Evolutionary conservation across 2,888 invertebrate species (phyloP).

Genomic region (Tenodera sinensis): DNA sequence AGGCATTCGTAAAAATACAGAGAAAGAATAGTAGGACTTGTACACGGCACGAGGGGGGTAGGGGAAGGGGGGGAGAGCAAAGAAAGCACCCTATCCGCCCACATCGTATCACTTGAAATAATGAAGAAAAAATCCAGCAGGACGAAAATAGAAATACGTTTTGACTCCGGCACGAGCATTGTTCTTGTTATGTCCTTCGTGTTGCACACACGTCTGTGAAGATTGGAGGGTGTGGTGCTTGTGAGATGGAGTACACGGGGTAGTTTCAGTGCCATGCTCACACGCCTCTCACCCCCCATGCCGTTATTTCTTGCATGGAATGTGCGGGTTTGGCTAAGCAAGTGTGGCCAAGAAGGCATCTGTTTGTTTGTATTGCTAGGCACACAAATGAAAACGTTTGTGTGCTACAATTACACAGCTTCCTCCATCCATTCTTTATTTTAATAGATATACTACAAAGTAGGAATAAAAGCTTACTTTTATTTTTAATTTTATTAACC

Average conservation of each 20-base stretch:
- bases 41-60: background rate
- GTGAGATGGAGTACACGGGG: background rate
- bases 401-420: too few species aligned
- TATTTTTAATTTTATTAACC: too few species aligned
- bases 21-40: slow-evolving; percentile 9
- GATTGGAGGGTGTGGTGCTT: background rate
- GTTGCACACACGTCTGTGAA: background rate
- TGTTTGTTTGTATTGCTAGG: too few species aligned
- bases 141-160: background rate
- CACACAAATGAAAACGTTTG: too few species aligned
- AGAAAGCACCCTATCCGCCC: background rate
- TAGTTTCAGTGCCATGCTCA: background rate
- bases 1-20: slow-evolving; percentile 24
- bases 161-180: background rate
- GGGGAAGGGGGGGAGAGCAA: background rate
- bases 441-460: too few species aligned
- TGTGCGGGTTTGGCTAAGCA: background rate
- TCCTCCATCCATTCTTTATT: too few species aligned
- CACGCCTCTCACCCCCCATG: background rate
- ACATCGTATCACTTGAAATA: slow-evolving; percentile 14
- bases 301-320: background rate
- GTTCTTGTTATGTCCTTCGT: background rate
- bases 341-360: background rate
- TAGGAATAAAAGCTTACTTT: too few species aligned
- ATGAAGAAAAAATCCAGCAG: background rate